Base-by-base conservation (phyloP, 2,797 vertebrate species). In the Sebastes aleutianus region DNA sequence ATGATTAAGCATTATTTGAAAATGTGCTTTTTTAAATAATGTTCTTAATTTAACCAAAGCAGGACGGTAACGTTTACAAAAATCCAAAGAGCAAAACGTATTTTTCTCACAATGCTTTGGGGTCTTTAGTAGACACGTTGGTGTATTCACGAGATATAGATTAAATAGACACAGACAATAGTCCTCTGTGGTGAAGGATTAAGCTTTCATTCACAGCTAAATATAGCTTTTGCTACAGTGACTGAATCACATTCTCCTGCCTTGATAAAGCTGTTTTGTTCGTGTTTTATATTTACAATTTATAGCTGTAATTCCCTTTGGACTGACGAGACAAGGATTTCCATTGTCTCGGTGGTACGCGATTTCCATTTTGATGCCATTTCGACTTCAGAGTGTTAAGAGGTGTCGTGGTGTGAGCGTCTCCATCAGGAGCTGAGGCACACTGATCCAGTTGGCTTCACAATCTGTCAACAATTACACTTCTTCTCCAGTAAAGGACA, bases 361-460 rank as follows among this genome's bases (percentile, higher is more conserved):
- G 68, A 67, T 80, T 79, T 81, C 47, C 26, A 54, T 79, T 86
- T 79, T 24, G 14, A 58, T 80, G 65, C 63, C 76, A 82, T 70
- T 80, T 71, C 68, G 36, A 64, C 74, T 47, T 70, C 16, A 24
- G 31, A 68, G 75, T 66, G 62, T 67, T 69, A 11, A 70, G 75
- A 74, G 66, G 43, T 76, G 24, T 31, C 32, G 77, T 39, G 67
- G 57, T 13, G 59, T 70, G 77, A 85, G 61, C 62, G 32, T 62
- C 78, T 70, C 68, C 74, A 73, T 75, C 50, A 73, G 63, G 24
- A 77, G n/a, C 54, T 16, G 77, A 72, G 69, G 62, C 56, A 74
- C 69, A 70, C 70, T 61, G 79, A 82, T 87, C 85, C 83, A 87
- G 59, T 32, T 79, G 70, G 82, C 80, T 85, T 89, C 66, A 47